phyloP scores from a whole-genome alignment of 1,140 invertebrate genomes.

The Chelonus insularis region DNA sequence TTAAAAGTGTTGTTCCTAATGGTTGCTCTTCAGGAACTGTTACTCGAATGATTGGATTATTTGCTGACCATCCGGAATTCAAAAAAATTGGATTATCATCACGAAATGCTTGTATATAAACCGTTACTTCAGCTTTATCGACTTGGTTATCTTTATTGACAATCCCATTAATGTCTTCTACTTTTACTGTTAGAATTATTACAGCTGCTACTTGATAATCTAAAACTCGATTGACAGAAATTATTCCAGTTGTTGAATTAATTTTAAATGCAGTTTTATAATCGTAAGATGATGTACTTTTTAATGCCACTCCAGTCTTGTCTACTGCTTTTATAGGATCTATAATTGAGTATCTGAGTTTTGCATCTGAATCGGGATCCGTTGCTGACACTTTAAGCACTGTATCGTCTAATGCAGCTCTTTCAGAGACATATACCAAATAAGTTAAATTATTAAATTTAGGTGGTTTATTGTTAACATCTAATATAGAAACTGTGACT shows the following conservation, averaged over 20 bases:
- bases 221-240: slow-evolving; percentile 70
- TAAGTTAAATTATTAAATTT: slow-evolving; percentile 70
- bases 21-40: slow-evolving; percentile 77
- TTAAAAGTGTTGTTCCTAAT: slow-evolving; percentile 75
- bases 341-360: slow-evolving; percentile 70
- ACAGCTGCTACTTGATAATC: slow-evolving; percentile 81
- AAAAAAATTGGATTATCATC: slow-evolving; percentile 79
- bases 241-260: slow-evolving; percentile 69
- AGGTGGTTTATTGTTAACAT: slow-evolving; percentile 84
- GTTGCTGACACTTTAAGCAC: slow-evolving; percentile 68
- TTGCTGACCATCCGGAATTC: slow-evolving; percentile 69
- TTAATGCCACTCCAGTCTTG: slow-evolving; percentile 73
- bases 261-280: slow-evolving; percentile 73
- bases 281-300: slow-evolving; percentile 65
- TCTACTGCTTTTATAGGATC: slow-evolving; percentile 73
- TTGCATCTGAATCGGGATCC: slow-evolving; percentile 72
- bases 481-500: slow-evolving; percentile 72
- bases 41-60: slow-evolving; percentile 69
- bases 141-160: slow-evolving; percentile 70
- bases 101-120: slow-evolving; percentile 79
- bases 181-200: slow-evolving; percentile 76
- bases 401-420: slow-evolving; percentile 65
- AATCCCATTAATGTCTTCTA: slow-evolving; percentile 71
- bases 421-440: slow-evolving; percentile 72
- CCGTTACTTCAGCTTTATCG: slow-evolving; percentile 70